These are phyloP conservation scores for Montipora efflorescens DNA, from an alignment of 64 coral and sea anemone species.

Conservation along the genomic window DNA sequence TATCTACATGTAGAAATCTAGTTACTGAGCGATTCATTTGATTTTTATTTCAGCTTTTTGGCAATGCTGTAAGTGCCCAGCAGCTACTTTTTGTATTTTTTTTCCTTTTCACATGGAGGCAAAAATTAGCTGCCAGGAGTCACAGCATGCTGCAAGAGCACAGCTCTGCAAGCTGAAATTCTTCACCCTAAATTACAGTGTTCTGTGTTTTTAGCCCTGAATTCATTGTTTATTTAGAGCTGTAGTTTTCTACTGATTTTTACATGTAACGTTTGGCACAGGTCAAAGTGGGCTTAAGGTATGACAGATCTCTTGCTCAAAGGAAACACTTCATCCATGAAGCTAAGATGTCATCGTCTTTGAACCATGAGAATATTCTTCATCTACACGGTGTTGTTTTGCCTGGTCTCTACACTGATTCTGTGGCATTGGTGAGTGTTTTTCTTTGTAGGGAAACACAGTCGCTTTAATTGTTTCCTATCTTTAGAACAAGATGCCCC, in stretches of 20 bases:
- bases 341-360: neutral
- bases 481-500: no score
- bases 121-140: no score
- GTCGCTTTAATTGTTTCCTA: neutral
- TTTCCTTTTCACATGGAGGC: no score
- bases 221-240: neutral
- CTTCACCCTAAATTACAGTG: no score
- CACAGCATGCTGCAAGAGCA: no score
- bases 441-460: neutral
- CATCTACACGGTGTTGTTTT: slow-evolving; percentile 28
- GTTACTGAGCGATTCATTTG: no score
- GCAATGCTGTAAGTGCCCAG: no score
- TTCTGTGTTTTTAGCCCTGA: no score
- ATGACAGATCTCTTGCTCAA: neutral
- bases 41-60: no score
- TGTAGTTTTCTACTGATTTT: neutral
- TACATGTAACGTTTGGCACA: neutral
- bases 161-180: no score
- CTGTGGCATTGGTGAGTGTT: slow-evolving; percentile 21
- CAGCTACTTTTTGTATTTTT: no score
- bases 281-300: slow-evolving; percentile 18
- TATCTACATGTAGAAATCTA: no score
- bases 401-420: slow-evolving; percentile 32
- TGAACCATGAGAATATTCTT: slow-evolving; percentile 34
- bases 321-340: slow-evolving; percentile 31